A percentile compares a stretch with the other conserved stretches of the same genome.
Evolutionary conservation across 2,113 vertebrate species (phyloP).

Genomic region (Oncorhynchus mykiss): DNA sequence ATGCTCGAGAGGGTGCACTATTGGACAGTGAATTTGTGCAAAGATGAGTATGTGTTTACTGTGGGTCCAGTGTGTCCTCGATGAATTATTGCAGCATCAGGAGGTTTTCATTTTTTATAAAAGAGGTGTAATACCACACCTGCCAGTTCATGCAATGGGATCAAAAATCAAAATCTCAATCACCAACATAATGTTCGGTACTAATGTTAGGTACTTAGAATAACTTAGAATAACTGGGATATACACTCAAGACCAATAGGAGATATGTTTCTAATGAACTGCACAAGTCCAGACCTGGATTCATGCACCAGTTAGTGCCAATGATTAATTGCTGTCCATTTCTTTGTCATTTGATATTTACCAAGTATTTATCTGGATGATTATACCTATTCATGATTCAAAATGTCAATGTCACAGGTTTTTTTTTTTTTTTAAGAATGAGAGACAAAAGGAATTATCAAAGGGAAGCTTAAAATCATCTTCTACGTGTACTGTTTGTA

Average conservation of each 20-base stretch:
- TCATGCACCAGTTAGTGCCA: constrained; percentile 37
- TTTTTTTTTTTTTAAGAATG: constrained; percentile 7
- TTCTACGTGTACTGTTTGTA: constrained; percentile 12
- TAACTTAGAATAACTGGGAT: constrained; percentile 44
- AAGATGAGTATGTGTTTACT: too few relatives aligned
- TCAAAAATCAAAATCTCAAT: constrained; percentile 25
- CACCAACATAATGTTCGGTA: constrained; percentile 58
- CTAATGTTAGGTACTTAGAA: constrained; percentile 32
- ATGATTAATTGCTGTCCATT: constrained; percentile 15
- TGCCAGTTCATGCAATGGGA: constrained; percentile 55
- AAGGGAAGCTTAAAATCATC: constrained; percentile 4
- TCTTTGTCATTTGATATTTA: constrained; percentile 40
- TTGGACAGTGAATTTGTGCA: too few relatives aligned
- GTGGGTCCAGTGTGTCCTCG: constrained; percentile 29
- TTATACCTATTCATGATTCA: constrained; percentile 27
- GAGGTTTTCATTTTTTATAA: neutral
- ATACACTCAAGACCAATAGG: neutral
- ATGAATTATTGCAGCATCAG: constrained; percentile 12
- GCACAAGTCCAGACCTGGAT: constrained; percentile 56
- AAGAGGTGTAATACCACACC: constrained; percentile 4
- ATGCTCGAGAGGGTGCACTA: too few relatives aligned
- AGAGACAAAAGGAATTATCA: constrained; percentile 22
- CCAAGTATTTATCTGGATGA: neutral
- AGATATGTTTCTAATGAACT: constrained; percentile 17
- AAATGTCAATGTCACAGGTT: constrained; percentile 28